Evolutionary conservation across 2,888 invertebrate species (phyloP), one percentile per base, ranked within the genome.

Genomic region (Trachelus tabidus): DNA sequence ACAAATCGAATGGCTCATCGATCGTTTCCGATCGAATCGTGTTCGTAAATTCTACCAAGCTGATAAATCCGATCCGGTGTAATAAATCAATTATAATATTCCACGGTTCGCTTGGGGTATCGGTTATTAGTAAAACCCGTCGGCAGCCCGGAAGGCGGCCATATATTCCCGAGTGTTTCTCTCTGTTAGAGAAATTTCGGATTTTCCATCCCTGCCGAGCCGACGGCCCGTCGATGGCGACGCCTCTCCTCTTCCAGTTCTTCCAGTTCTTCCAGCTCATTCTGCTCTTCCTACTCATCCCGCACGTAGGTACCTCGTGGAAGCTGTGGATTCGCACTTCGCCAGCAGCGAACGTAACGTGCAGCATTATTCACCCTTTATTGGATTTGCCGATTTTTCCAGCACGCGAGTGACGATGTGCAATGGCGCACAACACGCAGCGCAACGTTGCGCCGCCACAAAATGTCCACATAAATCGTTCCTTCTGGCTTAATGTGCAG

Each of bases 51-150:
- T 40, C 15, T 40, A 15, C 40, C 6, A 40, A 40, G 6, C 88
- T 89, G 90, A 90, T 90, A 90, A 91, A 91, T 90, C 86, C 88
- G 86, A 85, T 85, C 75, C 30, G 69, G 80, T 81, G 87, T 89
- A 84, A 90, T 91, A 91, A 91, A 91, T 91, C 91, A 91, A 91
- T 91, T 91, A 91, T 91, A 91, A 91, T 91, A 91, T 91, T 91
- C 91, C 91, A 91, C 89, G 91, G 89, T 90, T 91, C 88, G 90
- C 89, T 91, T 88, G 87, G 90, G 89, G 88, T 90, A 90, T 89
- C 89, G 90, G 90, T 91, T 91, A 91, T 91, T 91, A 91, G 91
- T 91, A 90, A 91, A 90, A 91, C 89, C 89, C 90, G 87, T 87
- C 87, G 88, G 82, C 86, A 86, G 83, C 84, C 88, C 91, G 91